Conservation (phyloP, 2,113 vertebrate species). For the Chelonoidis abingdonii region DNA sequence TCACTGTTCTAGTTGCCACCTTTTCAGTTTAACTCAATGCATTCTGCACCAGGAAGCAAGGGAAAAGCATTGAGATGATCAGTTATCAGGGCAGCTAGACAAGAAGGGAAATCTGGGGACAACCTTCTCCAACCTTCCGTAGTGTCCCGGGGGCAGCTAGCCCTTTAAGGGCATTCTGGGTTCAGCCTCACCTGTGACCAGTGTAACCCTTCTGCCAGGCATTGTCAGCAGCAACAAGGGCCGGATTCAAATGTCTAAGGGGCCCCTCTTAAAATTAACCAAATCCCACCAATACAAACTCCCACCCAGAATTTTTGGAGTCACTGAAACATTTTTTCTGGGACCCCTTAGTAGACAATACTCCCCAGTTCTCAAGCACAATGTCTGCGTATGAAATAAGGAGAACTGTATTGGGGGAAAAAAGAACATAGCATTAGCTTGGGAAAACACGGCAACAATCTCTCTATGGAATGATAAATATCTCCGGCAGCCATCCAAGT, state of each 20-base stretch:
- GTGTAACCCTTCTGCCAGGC: neutral
- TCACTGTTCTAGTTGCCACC: constrained; percentile 18
- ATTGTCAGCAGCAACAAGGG: neutral
- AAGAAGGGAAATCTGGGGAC: constrained; percentile 26
- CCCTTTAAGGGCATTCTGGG: fast-evolving
- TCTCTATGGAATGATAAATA: neutral
- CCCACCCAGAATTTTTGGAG: neutral
- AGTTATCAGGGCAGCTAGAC: constrained; percentile 22
- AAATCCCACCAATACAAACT: fast-evolving
- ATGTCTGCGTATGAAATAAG: neutral
- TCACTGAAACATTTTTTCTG: neutral
- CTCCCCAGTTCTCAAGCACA: neutral
- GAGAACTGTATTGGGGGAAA: neutral
- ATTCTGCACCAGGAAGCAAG: constrained; percentile 38
- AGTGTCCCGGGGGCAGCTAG: constrained; percentile 54
- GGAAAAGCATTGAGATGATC: constrained; percentile 23
- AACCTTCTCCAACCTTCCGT: neutral
- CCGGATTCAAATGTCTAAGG: fast-evolving
- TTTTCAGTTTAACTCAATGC: neutral
- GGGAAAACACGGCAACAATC: neutral
- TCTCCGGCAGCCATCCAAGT: neutral
- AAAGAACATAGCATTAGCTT: neutral
- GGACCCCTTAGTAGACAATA: neutral
- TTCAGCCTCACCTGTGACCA: fast-evolving
- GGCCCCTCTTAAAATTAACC: fast-evolving